Evolutionary conservation across 2,888 invertebrate genomes (phyloP), one percentile per base, ranked within the genome.

Genomic region (Conistra vaccinii): DNA sequence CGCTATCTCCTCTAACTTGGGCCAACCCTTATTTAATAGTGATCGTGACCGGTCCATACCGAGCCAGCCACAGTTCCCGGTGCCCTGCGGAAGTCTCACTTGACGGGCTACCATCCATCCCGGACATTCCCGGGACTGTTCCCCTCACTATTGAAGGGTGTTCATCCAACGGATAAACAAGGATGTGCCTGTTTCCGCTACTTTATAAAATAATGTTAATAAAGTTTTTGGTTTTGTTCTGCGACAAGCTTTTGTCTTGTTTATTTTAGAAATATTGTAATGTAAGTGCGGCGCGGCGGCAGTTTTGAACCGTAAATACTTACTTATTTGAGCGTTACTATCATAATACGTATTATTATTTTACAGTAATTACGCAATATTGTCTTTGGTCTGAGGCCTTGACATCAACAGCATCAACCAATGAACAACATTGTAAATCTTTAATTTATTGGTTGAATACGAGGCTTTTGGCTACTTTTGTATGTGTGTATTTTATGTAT

Each of bases 31-130:
- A 58, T 57, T 60, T 67, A 80, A 83, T 80, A 55, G 76, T 60
- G 42, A 29, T 86, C 78, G 85, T 86, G 85, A 81, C 84, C 73
- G 35, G 83, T 67, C 74, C 61, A 76, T 60, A 66, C 66, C 73
- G 60, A 60, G 62, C 32, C 71, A 62, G 73, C 74, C 66, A 65
- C 68, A 65, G 73, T 69, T 51, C 82, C 75, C 83, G 61, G 66
- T 53, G 73, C 78, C 76, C 71, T 69, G 69, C 83, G 86, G 86
- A 86, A 84, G 84, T 85, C 69, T 80, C 85, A 85, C 87, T 85
- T 85, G 83, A 81, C 57, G 65, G 83, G 85, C 81, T 83, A 73
- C 87, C 71, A 78, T 81, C 60, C 69, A 72, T 84, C 76, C 85
- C 80, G 77, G 83, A 76, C 70, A 63, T 71, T 68, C 68, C 72